These are phyloP conservation scores for Trimorus sp. DNA, from an alignment of 2,888 invertebrate genomes.

Conservation along the genomic window DNA sequence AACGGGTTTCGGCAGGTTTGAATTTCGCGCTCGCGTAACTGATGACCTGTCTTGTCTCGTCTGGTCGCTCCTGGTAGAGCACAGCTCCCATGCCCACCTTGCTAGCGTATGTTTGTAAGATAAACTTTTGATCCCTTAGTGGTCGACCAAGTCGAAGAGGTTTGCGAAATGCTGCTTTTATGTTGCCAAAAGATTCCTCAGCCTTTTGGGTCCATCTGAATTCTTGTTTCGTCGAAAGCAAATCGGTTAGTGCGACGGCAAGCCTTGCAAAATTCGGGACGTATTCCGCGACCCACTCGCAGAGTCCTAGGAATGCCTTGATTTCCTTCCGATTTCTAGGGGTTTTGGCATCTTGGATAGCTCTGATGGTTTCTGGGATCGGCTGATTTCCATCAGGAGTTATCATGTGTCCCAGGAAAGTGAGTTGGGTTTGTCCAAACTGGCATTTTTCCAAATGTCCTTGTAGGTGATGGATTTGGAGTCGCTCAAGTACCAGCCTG, in stretches of 20 bases:
- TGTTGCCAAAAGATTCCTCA: neutral
- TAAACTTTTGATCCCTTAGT: neutral
- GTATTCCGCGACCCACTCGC: slow-evolving; percentile 33
- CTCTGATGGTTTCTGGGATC: neutral
- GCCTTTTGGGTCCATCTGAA: neutral
- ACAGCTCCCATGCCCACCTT: slow-evolving; percentile 38
- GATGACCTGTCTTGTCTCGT: slow-evolving; percentile 45
- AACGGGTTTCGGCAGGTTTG: neutral
- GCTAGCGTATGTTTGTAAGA: slow-evolving; percentile 43
- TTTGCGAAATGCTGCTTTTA: neutral
- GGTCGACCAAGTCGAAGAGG: slow-evolving; percentile 7
- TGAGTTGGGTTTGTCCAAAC: neutral
- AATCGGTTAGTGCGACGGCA: slow-evolving; percentile 7
- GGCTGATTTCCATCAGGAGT: slow-evolving; percentile 30
- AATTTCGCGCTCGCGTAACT: slow-evolving; percentile 40
- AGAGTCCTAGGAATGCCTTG: slow-evolving; percentile 21
- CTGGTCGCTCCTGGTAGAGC: slow-evolving; percentile 4
- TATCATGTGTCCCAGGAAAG: slow-evolving; percentile 52
- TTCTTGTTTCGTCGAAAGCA: slow-evolving; percentile 4
- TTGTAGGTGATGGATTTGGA: slow-evolving; percentile 49
- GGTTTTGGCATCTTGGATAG: neutral
- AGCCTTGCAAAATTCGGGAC: neutral
- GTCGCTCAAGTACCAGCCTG: slow-evolving; percentile 59
- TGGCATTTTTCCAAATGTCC: slow-evolving; percentile 12
- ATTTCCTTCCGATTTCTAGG: slow-evolving; percentile 8